These are phyloP conservation scores for Bombus pascuorum DNA, from an alignment of 1,140 invertebrate species.

Conservation along the genomic window DNA sequence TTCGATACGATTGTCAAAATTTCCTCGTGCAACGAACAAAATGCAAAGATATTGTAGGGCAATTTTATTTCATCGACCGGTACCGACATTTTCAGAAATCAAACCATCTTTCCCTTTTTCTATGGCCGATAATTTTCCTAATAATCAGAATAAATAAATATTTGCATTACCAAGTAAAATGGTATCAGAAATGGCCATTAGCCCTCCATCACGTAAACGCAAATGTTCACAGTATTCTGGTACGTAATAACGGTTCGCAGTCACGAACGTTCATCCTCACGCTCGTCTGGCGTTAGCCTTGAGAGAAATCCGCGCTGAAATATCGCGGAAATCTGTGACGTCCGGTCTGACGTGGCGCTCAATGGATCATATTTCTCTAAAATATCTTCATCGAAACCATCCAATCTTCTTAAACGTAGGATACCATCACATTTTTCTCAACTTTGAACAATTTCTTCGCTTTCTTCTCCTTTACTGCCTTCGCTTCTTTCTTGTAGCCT, in stretches of 20 bases:
- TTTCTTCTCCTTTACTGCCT: background rate
- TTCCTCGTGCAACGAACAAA: too few species aligned
- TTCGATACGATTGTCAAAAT: background rate
- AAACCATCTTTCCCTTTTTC: too few species aligned
- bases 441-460: background rate
- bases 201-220: too few species aligned
- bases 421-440: background rate
- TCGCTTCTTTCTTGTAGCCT: too few species aligned
- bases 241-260: background rate
- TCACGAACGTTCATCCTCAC: background rate
- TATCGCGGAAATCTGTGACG: slow-evolving; percentile 17
- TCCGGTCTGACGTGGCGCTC: background rate
- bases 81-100: too few species aligned
- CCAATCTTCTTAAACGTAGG: background rate
- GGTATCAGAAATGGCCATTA: background rate
- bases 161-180: background rate
- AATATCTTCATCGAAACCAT: background rate
- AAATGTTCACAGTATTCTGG: background rate
- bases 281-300: background rate
- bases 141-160: background rate
- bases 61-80: background rate
- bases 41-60: too few species aligned
- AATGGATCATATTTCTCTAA: background rate
- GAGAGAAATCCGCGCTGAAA: slow-evolving; percentile 13
- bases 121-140: too few species aligned